Percentiles rank a stretch among this genome's conserved stretches.
phyloP scores from a whole-genome alignment of 1,140 invertebrate genomes.

The Diorhabda sublineata region DNA sequence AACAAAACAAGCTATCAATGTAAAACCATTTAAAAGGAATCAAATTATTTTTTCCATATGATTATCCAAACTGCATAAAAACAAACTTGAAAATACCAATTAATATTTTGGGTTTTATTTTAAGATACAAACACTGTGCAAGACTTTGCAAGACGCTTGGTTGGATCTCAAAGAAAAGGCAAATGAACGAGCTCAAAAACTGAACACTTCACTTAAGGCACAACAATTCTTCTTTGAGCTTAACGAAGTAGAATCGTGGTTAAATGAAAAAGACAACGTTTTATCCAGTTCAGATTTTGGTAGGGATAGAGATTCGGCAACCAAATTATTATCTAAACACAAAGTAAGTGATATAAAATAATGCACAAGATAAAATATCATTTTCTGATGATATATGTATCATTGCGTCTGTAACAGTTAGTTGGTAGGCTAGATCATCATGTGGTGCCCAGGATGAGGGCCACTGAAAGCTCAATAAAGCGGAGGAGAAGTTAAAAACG shows the following conservation, averaged over 20 bases:
- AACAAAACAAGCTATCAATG: too few relatives aligned
- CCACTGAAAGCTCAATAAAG: too few relatives aligned
- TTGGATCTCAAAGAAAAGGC: conserved; percentile 64
- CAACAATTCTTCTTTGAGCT: conserved; percentile 90
- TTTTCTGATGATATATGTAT: too few relatives aligned
- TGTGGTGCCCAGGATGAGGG: too few relatives aligned
- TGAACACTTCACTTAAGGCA: conserved; percentile 81
- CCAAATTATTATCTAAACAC: conserved; percentile 87
- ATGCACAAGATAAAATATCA: too few relatives aligned
- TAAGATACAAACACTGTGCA: conserved; percentile 63
- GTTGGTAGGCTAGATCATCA: too few relatives aligned
- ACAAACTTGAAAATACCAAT: too few relatives aligned
- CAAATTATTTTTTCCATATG: too few relatives aligned
- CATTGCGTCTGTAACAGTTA: too few relatives aligned
- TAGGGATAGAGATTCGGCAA: conserved; percentile 81
- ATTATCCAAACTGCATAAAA: too few relatives aligned
- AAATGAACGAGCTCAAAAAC: conserved; percentile 65
- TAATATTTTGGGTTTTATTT: conserved; percentile 12
- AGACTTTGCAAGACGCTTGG: conserved; percentile 64
- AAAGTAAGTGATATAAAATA: conserved; percentile 57
- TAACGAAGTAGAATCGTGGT: conserved; percentile 89
- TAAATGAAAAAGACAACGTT: conserved; percentile 80
- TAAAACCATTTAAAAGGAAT: too few relatives aligned
- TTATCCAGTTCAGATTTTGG: conserved; percentile 79
- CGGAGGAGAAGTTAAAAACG: neutral